Base-by-base conservation (phyloP, 2,113 vertebrate genomes). In the Gracilinanus agilis region DNA sequence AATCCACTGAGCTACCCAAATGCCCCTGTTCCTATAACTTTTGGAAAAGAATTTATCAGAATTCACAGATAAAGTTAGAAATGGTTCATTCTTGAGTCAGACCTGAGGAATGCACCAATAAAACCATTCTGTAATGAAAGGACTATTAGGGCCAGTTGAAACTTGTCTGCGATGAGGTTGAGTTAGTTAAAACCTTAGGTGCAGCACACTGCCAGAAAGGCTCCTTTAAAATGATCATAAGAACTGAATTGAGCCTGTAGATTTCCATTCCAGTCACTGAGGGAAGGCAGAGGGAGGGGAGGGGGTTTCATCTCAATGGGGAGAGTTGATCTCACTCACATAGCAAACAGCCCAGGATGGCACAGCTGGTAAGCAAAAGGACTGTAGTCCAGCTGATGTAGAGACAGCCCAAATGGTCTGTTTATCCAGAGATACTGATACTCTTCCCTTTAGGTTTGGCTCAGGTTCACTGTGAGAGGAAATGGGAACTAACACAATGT, bases 401-500 rank as follows among this genome's bases (percentile, higher is more conserved):
- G 96, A 97, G 96, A 58, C 61, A 9, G 95, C 54, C 89, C 44
- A 92, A 95, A 95, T 44, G 49, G 88, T 53, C 83, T 75, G 61
- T 83, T 54, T 75, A 83, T 34, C 91, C 23, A 54, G 61, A 83
- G 67, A 92, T 88, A 67, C n/a, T 67, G 88, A 92, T 83, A 44
- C 92, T 92, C 44, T 92, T 96, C 96, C 94, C 97, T 95, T 0
- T 96, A 96, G 95, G 95, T 67, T 54, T 96, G 96, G 95, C 96
- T 95, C 54, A 44, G 95, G 97, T 95, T 97, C 94, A 93, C 24
- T 88, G 96, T 55, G 94, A 96, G 67, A 96, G 97, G 96, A 98
- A 97, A 96, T 94, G 58, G 44, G 96, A 94, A 97, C 97, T 97
- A 98, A 95, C 96, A 96, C 97, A 98, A 96, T 97, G 97, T 95